These are phyloP conservation scores for Psilopsiagon aymara DNA, from an alignment of 2,113 vertebrate species.

Conservation along the genomic window DNA sequence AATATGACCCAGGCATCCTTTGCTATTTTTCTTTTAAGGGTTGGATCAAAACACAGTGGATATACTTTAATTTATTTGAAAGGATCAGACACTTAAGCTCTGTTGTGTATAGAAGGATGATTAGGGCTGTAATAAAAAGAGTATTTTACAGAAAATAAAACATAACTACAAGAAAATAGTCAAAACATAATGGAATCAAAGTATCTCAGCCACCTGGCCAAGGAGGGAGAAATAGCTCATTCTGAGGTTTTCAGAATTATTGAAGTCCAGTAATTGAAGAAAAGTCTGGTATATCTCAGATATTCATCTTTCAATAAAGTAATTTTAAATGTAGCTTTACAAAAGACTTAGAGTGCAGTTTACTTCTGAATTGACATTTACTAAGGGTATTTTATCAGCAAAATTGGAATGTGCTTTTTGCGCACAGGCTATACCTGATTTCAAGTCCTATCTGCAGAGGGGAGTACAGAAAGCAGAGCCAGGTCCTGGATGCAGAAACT, in stretches of 20 bases:
- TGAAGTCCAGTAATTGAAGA: conserved; percentile 6
- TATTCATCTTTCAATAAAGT: conserved; percentile 23
- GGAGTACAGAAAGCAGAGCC: not conserved
- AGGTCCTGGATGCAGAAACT: accelerated
- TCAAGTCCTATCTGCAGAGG: conserved; percentile 2
- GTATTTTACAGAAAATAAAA: not conserved
- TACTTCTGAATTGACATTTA: conserved; percentile 60
- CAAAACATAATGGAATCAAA: not conserved
- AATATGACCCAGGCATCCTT: not conserved
- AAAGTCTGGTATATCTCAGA: not conserved
- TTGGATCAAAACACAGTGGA: not conserved
- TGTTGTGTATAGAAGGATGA: not conserved
- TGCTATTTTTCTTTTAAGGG: not conserved
- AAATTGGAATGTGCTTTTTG: not conserved
- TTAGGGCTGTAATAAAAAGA: not conserved
- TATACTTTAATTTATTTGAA: conserved; percentile 11
- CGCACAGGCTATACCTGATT: not conserved
- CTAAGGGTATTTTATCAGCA: conserved; percentile 7
- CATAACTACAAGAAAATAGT: not conserved
- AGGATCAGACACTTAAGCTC: not conserved
- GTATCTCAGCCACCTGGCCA: not conserved
- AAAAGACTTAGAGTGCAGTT: not conserved
- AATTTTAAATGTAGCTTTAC: not conserved
- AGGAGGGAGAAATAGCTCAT: not conserved
- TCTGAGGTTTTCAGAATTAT: not conserved